Conservation (phyloP, 1,140 invertebrate genomes). For the Nephotettix cincticeps region DNA sequence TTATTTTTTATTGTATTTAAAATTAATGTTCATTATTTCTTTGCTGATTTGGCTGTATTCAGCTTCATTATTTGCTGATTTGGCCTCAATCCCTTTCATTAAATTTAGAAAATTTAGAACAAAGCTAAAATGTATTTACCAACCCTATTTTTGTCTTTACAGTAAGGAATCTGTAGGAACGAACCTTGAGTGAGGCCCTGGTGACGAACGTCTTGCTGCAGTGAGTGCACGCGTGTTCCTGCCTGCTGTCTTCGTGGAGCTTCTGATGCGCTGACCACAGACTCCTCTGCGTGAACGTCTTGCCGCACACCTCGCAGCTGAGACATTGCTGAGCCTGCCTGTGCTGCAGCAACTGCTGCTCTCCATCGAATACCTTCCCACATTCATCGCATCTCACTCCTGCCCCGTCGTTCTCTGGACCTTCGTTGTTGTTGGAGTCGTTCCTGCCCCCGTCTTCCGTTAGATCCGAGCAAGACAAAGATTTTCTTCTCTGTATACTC, state of each 20-base stretch:
- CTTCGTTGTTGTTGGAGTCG: conserved; percentile 37
- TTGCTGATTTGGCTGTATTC: too few relatives aligned
- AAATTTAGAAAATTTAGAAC: too few relatives aligned
- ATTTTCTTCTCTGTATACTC: background rate
- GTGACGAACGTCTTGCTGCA: conserved; percentile 58
- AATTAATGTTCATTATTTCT: too few relatives aligned
- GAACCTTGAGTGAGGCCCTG: conserved; percentile 50
- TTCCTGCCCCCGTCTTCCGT: conserved; percentile 26
- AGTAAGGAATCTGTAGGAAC: background rate
- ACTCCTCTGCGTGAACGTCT: conserved; percentile 48
- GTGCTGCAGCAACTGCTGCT: conserved; percentile 69
- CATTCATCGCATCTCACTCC: conserved; percentile 45
- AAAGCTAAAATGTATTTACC: too few relatives aligned
- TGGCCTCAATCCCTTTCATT: too few relatives aligned
- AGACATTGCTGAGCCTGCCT: conserved; percentile 65
- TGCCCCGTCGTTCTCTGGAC: background rate
- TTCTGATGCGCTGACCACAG: conserved; percentile 38
- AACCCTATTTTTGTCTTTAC: background rate
- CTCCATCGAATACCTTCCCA: conserved; percentile 66
- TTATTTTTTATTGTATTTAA: too few relatives aligned
- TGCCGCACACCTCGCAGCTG: conserved; percentile 55
- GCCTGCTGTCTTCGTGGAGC: conserved; percentile 36
- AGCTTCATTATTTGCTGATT: too few relatives aligned
- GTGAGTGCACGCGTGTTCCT: conserved; percentile 54
- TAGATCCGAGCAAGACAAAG: conserved; percentile 15